Conservation (phyloP, 2,797 vertebrate genomes). For the Myotis planiceps region DNA sequence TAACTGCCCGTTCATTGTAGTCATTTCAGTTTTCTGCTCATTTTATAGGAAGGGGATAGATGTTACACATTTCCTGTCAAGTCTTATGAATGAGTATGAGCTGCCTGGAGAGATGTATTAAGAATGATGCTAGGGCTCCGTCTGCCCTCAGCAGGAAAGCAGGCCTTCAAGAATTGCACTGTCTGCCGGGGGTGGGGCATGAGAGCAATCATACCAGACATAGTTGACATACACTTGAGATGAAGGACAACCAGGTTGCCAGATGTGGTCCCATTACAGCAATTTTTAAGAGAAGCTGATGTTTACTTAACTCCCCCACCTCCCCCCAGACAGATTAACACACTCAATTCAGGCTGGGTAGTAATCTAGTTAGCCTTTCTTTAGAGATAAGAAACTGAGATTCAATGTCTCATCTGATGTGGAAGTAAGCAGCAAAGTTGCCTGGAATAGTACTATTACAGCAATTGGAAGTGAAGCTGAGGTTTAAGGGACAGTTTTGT, state of each 20-base stretch:
- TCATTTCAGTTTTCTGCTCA: background rate
- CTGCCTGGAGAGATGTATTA: background rate
- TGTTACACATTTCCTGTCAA: background rate
- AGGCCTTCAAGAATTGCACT: background rate
- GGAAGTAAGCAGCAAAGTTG: background rate
- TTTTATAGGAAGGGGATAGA: background rate
- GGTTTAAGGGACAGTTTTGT: background rate
- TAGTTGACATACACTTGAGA: background rate
- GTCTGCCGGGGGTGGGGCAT: background rate
- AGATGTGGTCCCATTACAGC: background rate
- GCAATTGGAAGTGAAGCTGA: background rate
- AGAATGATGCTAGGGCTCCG: background rate
- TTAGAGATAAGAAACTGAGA: background rate
- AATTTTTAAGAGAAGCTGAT: background rate
- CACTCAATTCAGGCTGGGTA: background rate
- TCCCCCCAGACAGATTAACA: background rate
- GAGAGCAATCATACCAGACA: background rate
- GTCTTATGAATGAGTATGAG: background rate
- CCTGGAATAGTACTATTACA: background rate
- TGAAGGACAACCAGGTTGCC: background rate
- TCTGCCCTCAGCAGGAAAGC: background rate
- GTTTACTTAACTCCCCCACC: background rate
- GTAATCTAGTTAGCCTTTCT: background rate
- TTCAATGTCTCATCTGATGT: background rate
- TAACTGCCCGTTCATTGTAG: background rate